A percentile compares a stretch with the other conserved stretches of the same genome.
Evolutionary conservation across 2,113 vertebrate genomes (phyloP).

Genomic region (Myanophis thanlyinensis): DNA sequence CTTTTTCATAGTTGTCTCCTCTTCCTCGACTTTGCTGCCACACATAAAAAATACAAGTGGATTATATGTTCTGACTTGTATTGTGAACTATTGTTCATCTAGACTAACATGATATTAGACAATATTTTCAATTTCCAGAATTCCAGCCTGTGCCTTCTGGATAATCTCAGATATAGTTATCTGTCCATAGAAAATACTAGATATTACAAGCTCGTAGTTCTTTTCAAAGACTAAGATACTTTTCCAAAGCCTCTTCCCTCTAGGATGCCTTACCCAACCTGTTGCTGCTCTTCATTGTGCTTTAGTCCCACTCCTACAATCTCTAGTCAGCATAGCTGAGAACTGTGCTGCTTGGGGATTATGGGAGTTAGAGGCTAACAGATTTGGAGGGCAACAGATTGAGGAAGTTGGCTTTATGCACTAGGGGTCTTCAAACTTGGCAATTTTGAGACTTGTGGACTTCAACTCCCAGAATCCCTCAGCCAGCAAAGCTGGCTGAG

Average conservation of each 20-base stretch:
- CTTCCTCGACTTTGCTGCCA: neutral
- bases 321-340: neutral
- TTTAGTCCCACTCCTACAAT: neutral
- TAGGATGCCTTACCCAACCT: neutral
- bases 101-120: accelerated
- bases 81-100: neutral
- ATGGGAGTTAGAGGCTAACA: neutral
- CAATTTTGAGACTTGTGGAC: too few species aligned
- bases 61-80: neutral
- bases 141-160: neutral
- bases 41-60: neutral
- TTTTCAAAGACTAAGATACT: conserved; percentile 1
- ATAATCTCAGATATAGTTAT: neutral
- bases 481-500: too few species aligned
- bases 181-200: neutral
- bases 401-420: neutral
- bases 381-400: neutral
- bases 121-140: neutral
- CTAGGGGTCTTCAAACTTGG: too few species aligned
- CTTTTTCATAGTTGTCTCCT: neutral
- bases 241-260: neutral
- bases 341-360: neutral
- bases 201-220: neutral
- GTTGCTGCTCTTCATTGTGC: neutral
- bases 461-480: too few species aligned